Percentiles rank a stretch among this genome's conserved stretches.
Conservation (phyloP, 2,113 vertebrate species). For the Paedocypris sp. region DNA sequence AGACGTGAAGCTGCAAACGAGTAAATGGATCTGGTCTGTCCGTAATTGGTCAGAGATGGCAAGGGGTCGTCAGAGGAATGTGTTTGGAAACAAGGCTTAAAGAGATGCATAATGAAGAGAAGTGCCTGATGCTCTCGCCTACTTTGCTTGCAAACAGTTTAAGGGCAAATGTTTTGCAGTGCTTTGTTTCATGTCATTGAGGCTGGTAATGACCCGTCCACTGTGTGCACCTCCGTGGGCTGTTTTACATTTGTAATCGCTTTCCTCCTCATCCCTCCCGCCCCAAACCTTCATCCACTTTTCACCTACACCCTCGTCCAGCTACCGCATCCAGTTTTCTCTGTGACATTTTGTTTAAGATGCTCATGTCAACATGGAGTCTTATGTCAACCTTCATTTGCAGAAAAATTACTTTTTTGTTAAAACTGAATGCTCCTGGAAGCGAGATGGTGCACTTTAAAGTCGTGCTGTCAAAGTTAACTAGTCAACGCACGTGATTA, state of each 20-base stretch:
- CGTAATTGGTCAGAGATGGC: neutral
- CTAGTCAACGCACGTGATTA: too few relatives aligned
- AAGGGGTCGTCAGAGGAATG: neutral
- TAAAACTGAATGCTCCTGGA: too few relatives aligned
- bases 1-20: neutral
- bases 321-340: neutral
- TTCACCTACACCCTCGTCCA: neutral
- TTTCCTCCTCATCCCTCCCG: slow-evolving; percentile 23
- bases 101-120: neutral
- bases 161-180: neutral
- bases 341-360: neutral
- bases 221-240: neutral
- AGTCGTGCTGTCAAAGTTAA: too few relatives aligned
- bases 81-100: neutral
- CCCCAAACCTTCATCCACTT: neutral
- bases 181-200: slow-evolving; percentile 29
- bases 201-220: slow-evolving; percentile 26
- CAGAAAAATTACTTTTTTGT: too few relatives aligned
- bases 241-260: slow-evolving; percentile 29
- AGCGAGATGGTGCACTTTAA: too few relatives aligned
- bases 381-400: too few relatives aligned
- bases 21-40: neutral
- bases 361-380: too few relatives aligned
- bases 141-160: slow-evolving; percentile 33
- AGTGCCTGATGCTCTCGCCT: neutral